Evolutionary conservation across 1,140 invertebrate genomes (phyloP).

Genomic region (Portunus trituberculatus): DNA sequence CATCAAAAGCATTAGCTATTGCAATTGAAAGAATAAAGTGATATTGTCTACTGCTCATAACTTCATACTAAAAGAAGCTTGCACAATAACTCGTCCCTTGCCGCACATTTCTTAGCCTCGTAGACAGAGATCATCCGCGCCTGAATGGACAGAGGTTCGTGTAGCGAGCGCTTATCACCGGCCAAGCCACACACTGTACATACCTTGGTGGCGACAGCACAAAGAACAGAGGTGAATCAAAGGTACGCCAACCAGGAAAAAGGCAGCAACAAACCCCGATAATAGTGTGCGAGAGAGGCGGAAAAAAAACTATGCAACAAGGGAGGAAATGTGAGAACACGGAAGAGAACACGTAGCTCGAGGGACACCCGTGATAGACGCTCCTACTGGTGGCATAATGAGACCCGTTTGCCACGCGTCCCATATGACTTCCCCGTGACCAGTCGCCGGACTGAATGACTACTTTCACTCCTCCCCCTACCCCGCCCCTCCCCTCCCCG

Average conservation of each 20-base stretch:
- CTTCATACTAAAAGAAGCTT: neutral
- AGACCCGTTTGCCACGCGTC: slow-evolving; percentile 4
- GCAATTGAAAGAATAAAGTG: too few species aligned
- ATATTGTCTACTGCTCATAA: neutral
- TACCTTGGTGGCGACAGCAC: too few species aligned
- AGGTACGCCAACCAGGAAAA: too few species aligned
- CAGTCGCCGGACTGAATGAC: too few species aligned
- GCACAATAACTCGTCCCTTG: neutral
- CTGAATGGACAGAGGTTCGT: neutral
- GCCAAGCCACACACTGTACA: neutral
- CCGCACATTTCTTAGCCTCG: neutral
- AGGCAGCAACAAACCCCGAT: too few species aligned
- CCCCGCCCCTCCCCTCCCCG: neutral
- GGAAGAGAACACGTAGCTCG: neutral
- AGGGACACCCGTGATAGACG: neutral
- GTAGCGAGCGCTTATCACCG: neutral
- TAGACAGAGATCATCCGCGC: neutral
- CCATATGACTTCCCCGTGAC: neutral
- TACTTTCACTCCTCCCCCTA: neutral
- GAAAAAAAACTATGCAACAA: neutral
- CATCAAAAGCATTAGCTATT: too few species aligned
- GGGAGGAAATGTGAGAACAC: neutral
- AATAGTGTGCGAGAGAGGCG: too few species aligned
- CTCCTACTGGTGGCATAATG: neutral
- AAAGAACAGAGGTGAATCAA: too few species aligned